phyloP scores from a whole-genome alignment of 2,888 invertebrate genomes.

The Ernsta delagoae region DNA sequence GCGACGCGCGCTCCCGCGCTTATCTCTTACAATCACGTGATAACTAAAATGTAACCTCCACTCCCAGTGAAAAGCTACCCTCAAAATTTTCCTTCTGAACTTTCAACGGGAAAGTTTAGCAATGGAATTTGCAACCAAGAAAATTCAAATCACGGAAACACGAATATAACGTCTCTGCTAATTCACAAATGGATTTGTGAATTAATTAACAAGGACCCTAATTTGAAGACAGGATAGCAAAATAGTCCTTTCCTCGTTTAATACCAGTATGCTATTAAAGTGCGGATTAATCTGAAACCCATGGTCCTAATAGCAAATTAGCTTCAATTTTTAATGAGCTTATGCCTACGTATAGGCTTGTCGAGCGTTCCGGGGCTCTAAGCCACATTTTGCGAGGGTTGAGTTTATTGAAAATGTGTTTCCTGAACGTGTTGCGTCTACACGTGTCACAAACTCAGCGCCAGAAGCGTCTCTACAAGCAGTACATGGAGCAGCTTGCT shows the following conservation, averaged over 20 bases:
- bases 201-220: background rate
- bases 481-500: conserved; percentile 77
- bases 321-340: conserved; percentile 22
- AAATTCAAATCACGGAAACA: background rate
- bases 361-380: conserved; percentile 56
- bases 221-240: background rate
- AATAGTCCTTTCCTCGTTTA: background rate
- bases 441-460: conserved; percentile 82
- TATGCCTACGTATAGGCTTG: conserved; percentile 70
- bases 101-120: conserved; percentile 72
- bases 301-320: too few relatives aligned
- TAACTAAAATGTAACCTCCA: conserved; percentile 36
- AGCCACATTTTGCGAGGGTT: conserved; percentile 52
- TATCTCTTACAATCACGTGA: conserved; percentile 28
- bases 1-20: conserved; percentile 62
- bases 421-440: conserved; percentile 82
- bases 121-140: conserved; percentile 53
- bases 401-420: conserved; percentile 77
- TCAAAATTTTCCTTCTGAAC: conserved; percentile 65
- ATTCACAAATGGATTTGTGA: conserved; percentile 1
- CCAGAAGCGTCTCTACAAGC: conserved; percentile 79
- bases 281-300: background rate
- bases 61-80: conserved; percentile 21
- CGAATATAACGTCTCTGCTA: background rate
- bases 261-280: background rate